phyloP scores from a whole-genome alignment of 1,140 invertebrate species.

The Heliconius nattereri region DNA sequence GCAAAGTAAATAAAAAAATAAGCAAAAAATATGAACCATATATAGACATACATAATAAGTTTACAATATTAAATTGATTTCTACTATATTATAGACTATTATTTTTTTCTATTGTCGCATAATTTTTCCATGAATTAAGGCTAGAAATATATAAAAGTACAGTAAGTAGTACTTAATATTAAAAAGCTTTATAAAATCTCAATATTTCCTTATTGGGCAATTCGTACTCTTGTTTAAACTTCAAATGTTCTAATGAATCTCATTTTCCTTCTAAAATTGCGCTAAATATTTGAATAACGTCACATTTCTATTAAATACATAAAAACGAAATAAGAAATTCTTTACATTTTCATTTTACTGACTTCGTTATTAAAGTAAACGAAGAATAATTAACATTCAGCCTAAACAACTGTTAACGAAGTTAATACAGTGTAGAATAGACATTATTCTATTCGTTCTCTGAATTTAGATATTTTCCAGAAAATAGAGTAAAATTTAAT shows the following conservation, averaged over 20 bases:
- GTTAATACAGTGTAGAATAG: neutral
- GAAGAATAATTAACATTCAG: constrained; percentile 27
- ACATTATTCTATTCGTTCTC: neutral
- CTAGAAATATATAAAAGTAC: too few species aligned
- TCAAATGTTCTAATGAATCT: constrained; percentile 1
- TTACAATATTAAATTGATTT: too few species aligned
- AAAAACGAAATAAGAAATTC: constrained; percentile 13
- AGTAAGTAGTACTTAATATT: too few species aligned
- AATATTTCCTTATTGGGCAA: neutral
- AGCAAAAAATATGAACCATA: too few species aligned
- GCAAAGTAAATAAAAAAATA: too few species aligned
- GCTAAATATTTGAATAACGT: constrained; percentile 8
- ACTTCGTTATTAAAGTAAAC: constrained; percentile 26
- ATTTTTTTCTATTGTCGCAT: too few species aligned
- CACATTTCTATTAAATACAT: constrained; percentile 16
- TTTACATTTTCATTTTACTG: constrained; percentile 19
- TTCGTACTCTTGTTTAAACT: neutral
- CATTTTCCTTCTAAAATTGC: constrained; percentile 8
- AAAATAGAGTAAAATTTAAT: too few species aligned
- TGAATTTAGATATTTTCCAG: neutral
- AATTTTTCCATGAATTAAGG: too few species aligned
- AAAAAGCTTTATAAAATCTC: neutral
- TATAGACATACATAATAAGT: too few species aligned
- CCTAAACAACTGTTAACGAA: constrained; percentile 22
- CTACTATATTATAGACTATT: too few species aligned